Conservation (phyloP, 2,888 invertebrate genomes). For the Frankliniella fusca region DNA sequence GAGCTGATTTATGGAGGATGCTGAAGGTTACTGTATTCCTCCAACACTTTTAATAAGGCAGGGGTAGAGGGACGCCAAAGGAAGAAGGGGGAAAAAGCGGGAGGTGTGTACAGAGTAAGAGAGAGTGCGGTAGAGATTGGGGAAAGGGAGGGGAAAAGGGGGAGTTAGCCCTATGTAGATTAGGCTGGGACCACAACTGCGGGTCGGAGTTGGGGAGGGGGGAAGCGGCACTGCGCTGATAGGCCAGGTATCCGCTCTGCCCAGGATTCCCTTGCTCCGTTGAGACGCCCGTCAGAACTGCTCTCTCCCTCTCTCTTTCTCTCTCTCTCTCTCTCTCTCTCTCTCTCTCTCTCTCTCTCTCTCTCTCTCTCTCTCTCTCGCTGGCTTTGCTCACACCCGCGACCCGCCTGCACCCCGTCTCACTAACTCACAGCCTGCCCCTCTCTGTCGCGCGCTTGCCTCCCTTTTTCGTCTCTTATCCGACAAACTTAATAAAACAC, state of each 20-base stretch:
- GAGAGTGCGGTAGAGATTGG: neutral
- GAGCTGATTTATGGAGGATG: no score
- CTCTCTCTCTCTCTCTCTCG: neutral
- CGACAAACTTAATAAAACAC: slow-evolving; percentile 19
- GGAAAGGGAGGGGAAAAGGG: neutral
- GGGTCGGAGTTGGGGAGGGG: no score
- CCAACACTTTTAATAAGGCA: no score
- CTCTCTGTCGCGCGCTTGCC: neutral
- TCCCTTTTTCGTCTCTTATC: neutral
- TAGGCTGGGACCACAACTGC: no score
- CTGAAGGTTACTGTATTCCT: no score
- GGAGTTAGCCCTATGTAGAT: no score
- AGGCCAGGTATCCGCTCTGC: neutral
- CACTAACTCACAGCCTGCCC: neutral
- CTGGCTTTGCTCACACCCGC: neutral
- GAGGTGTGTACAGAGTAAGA: no score
- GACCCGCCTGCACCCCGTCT: neutral
- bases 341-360: neutral
- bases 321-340: slow-evolving; percentile 2
- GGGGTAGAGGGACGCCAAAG: no score
- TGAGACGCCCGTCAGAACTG: neutral
- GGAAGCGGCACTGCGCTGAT: neutral
- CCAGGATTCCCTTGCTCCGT: neutral
- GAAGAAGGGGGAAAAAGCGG: no score
- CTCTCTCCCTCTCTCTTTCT: neutral